phyloP scores from a whole-genome alignment of 2,888 invertebrate genomes.

The Osmoderma eremita region DNA sequence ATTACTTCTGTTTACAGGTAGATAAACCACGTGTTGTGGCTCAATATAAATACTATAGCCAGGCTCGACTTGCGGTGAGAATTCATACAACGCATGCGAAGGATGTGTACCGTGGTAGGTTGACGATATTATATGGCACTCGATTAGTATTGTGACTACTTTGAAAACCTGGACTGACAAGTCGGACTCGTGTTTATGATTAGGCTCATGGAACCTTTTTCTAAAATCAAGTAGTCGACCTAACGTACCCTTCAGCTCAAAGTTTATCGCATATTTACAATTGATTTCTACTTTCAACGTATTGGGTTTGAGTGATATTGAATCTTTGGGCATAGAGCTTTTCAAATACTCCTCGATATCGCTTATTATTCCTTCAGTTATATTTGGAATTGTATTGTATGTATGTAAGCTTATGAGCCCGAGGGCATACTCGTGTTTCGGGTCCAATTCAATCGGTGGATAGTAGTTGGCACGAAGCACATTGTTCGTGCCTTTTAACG shows the following conservation, averaged over 20 bases:
- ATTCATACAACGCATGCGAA: conserved; percentile 50
- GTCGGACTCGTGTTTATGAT: conserved; percentile 35
- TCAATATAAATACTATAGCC: conserved; percentile 57
- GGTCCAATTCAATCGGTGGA: conserved; percentile 50
- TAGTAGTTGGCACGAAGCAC: conserved; percentile 50
- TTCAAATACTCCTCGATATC: conserved; percentile 50
- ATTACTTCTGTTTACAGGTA: conserved; percentile 26
- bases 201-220: conserved; percentile 14
- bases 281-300: no score
- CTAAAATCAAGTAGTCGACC: conserved; percentile 35
- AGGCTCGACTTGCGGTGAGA: conserved; percentile 53
- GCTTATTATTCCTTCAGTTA: conserved; percentile 53
- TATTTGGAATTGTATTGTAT: conserved; percentile 56
- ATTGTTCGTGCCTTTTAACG: conserved; percentile 49
- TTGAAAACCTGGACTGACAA: conserved; percentile 42
- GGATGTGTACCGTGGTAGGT: conserved; percentile 51
- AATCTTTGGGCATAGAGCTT: no score
- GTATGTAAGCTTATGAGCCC: conserved; percentile 54
- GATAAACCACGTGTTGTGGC: conserved; percentile 50
- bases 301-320: no score
- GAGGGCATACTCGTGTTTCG: conserved; percentile 49
- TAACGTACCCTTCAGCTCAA: no score
- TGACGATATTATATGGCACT: conserved; percentile 45
- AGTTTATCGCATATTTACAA: no score
- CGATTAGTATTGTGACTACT: conserved; percentile 38